Evolutionary conservation across 2,797 vertebrate species (phyloP), one percentile per base, ranked within the genome.

Genomic region (Merluccius polli): DNA sequence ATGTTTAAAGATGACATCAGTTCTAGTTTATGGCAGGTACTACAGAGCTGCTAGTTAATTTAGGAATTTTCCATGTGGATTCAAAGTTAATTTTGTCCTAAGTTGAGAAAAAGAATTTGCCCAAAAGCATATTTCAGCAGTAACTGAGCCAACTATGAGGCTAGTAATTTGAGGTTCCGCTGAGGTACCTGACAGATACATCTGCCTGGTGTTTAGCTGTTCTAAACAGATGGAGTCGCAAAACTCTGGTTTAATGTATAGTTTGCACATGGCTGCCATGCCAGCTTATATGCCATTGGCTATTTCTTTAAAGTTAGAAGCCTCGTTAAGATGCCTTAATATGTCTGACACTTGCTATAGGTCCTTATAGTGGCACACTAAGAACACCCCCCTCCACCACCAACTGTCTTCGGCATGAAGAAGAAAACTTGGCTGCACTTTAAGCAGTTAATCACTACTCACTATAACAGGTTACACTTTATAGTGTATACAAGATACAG

Each of bases 391-490:
- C 67, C 21, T 48, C 41, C 41, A 48, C 41, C 41, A 41, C 52
- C 52, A 59, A 7, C 59, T 27, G 59, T 27, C 67, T 32, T 69
- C 4, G 12, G 16, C 67, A 15, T 31, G 13, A 30, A 10, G 12
- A 68, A 30, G n/a, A 31, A 35, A 35, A 35, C 3, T 35, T 65
- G 18, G 73, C 41, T 69, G 44, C 65, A 30, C 29, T 38, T 38
- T 18, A 68, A 69, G 33, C 9, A 68, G 73, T 15, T 68, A 69
- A 41, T 33, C 48, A 18, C 35, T 33, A 18, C 29, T 18, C 44
- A 30, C 15, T 68, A 27, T 65, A 67, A 36, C 32, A 30, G 63
- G 69, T 75, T 75, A 75, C 44, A 48, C n/a, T n/a, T 15, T 21
- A 48, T 3, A 48, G 44, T 48, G 18, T 21, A 48, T 48, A 48